These are phyloP conservation scores for Caenorhabditis brenneri DNA, from an alignment of 1,140 invertebrate genomes.

Conservation along the genomic window DNA sequence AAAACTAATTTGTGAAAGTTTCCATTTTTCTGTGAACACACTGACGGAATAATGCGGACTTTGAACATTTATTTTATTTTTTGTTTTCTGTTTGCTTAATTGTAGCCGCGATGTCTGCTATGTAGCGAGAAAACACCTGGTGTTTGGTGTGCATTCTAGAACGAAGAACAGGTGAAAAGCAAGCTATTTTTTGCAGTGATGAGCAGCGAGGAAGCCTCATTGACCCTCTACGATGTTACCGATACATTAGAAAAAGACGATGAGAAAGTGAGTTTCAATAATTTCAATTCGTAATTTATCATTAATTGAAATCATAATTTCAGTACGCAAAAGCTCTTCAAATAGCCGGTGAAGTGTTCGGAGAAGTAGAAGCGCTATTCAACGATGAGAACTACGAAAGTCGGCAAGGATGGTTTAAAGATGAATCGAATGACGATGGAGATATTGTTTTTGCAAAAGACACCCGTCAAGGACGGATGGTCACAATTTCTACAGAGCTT, in stretches of 20 bases:
- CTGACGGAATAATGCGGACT: conserved; percentile 4
- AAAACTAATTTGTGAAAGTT: too few species aligned
- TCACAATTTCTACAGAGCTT: conserved; percentile 49
- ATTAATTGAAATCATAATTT: neutral
- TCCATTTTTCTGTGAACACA: neutral
- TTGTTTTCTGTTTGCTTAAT: neutral
- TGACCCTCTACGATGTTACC: conserved; percentile 42
- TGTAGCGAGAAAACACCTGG: neutral
- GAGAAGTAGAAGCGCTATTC: conserved; percentile 46
- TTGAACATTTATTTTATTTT: neutral
- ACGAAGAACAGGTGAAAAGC: neutral
- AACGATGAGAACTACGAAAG: conserved; percentile 27
- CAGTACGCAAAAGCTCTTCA: conserved; percentile 48
- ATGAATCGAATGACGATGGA: conserved; percentile 44
- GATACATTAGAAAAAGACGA: conserved; percentile 34
- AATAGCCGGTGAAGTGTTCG: conserved; percentile 40
- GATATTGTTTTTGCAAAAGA: conserved; percentile 50
- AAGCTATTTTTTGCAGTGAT: neutral
- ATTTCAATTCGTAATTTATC: neutral
- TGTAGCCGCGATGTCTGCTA: neutral
- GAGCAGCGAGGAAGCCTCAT: neutral
- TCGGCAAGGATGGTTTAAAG: conserved; percentile 47
- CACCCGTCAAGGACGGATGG: conserved; percentile 49
- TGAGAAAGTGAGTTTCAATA: conserved; percentile 43
- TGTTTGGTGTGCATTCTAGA: neutral